Base-by-base conservation (phyloP, 2,113 vertebrate genomes). In the Oreochromis aureus region DNA sequence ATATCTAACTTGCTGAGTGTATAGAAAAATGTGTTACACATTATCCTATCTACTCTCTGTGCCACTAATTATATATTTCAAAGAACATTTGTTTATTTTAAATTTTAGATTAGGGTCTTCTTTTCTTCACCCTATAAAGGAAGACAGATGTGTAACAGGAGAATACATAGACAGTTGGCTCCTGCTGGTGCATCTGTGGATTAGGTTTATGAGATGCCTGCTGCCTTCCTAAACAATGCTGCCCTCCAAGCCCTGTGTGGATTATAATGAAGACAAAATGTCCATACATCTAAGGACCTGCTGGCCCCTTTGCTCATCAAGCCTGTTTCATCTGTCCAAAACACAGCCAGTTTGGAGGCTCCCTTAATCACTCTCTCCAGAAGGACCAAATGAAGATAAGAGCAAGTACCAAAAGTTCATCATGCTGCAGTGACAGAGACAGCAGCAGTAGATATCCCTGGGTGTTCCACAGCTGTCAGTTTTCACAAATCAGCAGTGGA, bases 251-350 rank as follows among this genome's bases (percentile, higher is more conserved):
- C 53, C 73, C 73, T 76, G 66, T 86, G 90, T 82, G 69, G 86
- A 87, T 84, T 92, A 90, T 94, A 95, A 96, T 95, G 94, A 95
- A 95, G 95, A 95, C 90, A 93, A 87, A 93, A 92, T 92, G 91
- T 94, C 90, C 81, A 90, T 63, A 85, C 13, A 4, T 71, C 83
- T 66, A 34, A 44, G 84, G 59, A 84, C 84, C 92, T 79, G 22
- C 86, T 87, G 85, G 85, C 78, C 86, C 32, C 81, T 32, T 80
- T 78, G 89, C 83, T 86, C 88, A 93, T 92, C 90, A 83, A 19
- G 41, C 51, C 81, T 71, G 73, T 84, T 85, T 80, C 58, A 78
- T 84, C 69, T 63, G 39, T 34, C 34, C 86, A 80, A 84, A 48
- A 81, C 59, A 55, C 63, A 86, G 80, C 48, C 78, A 51, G 86